Evolutionary conservation across 2,888 invertebrate genomes (phyloP).

Genomic region (Pocota personata): DNA sequence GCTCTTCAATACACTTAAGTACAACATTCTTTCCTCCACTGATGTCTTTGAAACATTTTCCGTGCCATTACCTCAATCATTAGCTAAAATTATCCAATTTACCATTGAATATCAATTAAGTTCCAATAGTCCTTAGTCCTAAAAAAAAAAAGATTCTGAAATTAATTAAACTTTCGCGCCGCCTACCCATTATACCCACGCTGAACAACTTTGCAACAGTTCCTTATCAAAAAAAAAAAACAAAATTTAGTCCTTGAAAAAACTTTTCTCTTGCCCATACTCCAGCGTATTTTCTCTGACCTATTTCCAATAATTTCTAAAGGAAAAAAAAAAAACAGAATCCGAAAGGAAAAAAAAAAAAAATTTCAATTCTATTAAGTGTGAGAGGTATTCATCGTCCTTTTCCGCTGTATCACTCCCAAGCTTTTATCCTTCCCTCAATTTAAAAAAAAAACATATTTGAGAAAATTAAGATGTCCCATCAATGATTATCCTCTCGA

Average conservation of each 20-base stretch:
- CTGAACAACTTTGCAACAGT: neutral
- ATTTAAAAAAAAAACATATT: conserved; percentile 14
- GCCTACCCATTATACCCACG: neutral
- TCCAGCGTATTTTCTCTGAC: neutral
- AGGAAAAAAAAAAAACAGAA: neutral
- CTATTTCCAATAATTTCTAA: conserved; percentile 7
- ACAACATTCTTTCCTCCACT: neutral
- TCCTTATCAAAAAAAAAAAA: neutral
- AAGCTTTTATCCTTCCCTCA: neutral
- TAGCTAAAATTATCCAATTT: neutral
- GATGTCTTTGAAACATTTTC: neutral
- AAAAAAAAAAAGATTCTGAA: neutral
- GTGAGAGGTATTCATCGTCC: conserved; percentile 7
- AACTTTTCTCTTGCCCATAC: neutral
- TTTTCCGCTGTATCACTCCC: neutral
- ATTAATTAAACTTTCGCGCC: conserved; percentile 13
- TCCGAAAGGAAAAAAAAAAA: neutral
- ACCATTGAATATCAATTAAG: conserved; percentile 4
- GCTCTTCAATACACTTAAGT: neutral
- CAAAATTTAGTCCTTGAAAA: neutral
- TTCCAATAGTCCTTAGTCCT: neutral
- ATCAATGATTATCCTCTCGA: conserved; percentile 37
- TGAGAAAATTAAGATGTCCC: conserved; percentile 42
- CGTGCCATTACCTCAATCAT: neutral
- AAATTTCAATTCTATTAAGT: conserved; percentile 27